Base-by-base conservation (phyloP, 2,797 vertebrate species). In the Orientallactaga sibirica region DNA sequence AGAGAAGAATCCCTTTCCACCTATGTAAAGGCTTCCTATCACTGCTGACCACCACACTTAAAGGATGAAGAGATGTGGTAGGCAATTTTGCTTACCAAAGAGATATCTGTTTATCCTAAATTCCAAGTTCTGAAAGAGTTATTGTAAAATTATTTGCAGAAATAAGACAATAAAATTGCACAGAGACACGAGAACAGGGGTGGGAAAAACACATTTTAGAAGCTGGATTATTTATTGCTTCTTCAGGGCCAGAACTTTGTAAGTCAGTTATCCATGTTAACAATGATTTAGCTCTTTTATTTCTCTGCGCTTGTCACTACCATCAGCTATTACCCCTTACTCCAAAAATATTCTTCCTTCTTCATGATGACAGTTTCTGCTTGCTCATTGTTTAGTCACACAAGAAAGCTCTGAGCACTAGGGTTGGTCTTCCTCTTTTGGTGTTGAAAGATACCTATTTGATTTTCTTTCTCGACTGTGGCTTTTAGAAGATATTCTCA, bases 351-450 rank as follows among this genome's bases (percentile, higher is more conserved):
- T 55, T 78, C n/a, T 77, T 25, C 16, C 67, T 67, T 4, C 22
- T 29, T 92, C 37, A 18, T 29, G 67, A 41, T 75, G 48, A 70
- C 16, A 37, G 43, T 79, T 91, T 96, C 76, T 86, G 93, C 95
- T 93, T 95, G 71, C 14, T 93, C 91, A 79, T 37, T 76, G 79
- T 41, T 75, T 71, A 55, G 88, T 62, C 86, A 80, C 20, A 29
- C 29, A 70, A 58, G n/a, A 29, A 55, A 20, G 9, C 33, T 78
- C 37, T 33, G 1, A 70, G 33, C 18, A 80, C 74, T 77, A 70
- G 73, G 43, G 6, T 7, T 48, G 18, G 20, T 61, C 70, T 89
- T 84, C 62, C 77, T 94, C 84, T 78, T 37, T 67, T 14, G 27
- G 9, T 76, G 73, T 68, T 88, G 58, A 64, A 85, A 55, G 15